phyloP scores from a whole-genome alignment of 2,797 vertebrate species.

The Limosa lapponica region DNA sequence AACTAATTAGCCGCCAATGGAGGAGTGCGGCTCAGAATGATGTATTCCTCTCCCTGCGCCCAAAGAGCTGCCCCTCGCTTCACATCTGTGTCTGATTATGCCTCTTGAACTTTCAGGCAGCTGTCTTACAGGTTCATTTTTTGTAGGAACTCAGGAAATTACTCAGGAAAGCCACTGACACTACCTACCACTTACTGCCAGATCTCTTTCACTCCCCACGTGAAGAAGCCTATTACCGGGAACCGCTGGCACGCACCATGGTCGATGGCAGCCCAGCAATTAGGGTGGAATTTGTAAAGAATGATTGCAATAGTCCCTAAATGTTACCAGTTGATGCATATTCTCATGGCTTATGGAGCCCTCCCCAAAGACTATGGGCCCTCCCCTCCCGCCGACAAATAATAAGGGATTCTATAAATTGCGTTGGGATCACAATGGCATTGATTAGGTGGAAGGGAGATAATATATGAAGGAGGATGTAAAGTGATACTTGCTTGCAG shows the following conservation, averaged over 20 bases:
- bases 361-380: background rate
- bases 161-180: constrained; percentile 64
- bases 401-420: constrained; percentile 36
- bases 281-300: constrained; percentile 37
- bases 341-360: background rate
- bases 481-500: constrained; percentile 25
- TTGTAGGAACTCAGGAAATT: constrained; percentile 67
- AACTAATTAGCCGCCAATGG: constrained; percentile 43
- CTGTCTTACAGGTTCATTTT: constrained; percentile 61
- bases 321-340: background rate
- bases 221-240: background rate
- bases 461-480: constrained; percentile 25
- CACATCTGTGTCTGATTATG: constrained; percentile 68
- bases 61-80: constrained; percentile 20
- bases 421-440: background rate
- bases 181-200: constrained; percentile 60
- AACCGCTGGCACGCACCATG: background rate
- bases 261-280: constrained; percentile 18
- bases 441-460: constrained; percentile 47
- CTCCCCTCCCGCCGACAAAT: background rate
- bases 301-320: background rate
- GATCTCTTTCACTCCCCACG: constrained; percentile 36
- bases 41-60: background rate
- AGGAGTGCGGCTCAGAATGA: constrained; percentile 42
- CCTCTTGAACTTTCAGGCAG: constrained; percentile 53